phyloP scores from a whole-genome alignment of 2,797 vertebrate genomes.

The Liparis tanakae region DNA sequence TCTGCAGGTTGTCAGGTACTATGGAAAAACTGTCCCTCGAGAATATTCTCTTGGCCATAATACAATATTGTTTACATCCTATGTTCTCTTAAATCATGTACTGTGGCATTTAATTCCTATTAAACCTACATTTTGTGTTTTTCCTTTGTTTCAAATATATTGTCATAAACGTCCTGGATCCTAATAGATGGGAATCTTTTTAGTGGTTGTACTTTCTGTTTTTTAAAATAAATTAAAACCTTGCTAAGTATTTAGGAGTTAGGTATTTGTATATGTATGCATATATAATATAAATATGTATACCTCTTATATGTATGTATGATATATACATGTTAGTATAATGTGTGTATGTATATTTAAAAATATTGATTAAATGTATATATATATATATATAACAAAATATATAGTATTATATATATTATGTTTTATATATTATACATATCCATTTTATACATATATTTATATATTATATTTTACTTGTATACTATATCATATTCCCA shows the following conservation, averaged over 20 bases:
- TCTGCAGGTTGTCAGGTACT: neutral
- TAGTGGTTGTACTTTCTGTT: neutral
- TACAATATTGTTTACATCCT: neutral
- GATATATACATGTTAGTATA: too few relatives aligned
- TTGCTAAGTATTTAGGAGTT: neutral
- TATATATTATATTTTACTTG: too few relatives aligned
- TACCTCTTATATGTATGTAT: too few relatives aligned
- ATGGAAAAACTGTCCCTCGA: conserved; percentile 1
- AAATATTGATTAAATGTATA: too few relatives aligned
- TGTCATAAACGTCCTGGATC: neutral
- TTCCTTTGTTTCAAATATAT: conserved; percentile 1
- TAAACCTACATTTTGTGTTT: conserved; percentile 1
- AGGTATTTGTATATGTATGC: too few relatives aligned
- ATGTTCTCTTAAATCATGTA: conserved; percentile 2
- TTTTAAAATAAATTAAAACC: neutral
- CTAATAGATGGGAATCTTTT: neutral
- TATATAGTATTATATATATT: too few relatives aligned
- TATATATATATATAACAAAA: too few relatives aligned
- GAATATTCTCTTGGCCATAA: neutral
- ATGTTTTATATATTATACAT: too few relatives aligned
- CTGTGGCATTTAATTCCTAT: conserved; percentile 2
- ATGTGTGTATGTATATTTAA: too few relatives aligned
- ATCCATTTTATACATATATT: too few relatives aligned
- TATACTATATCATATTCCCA: too few relatives aligned
- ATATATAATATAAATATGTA: too few relatives aligned